phyloP scores from a whole-genome alignment of 2,113 vertebrate genomes.

The Paedocypris sp. region DNA sequence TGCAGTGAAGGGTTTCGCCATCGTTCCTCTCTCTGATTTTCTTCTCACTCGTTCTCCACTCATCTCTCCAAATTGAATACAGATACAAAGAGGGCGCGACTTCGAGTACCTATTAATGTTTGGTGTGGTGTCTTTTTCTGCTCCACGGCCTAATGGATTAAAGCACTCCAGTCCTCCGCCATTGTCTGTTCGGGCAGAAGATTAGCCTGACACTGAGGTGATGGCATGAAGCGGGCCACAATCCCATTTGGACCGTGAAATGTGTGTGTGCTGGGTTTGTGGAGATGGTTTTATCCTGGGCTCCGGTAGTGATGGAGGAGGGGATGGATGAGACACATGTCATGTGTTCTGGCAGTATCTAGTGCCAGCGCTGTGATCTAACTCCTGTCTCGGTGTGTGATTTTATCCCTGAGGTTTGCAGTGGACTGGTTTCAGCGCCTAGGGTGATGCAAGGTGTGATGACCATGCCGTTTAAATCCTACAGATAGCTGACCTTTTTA shows the following conservation, averaged over 20 bases:
- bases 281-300: conserved; percentile 30
- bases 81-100: conserved; percentile 44
- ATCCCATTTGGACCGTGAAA: conserved; percentile 59
- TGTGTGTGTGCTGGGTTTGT: conserved; percentile 20
- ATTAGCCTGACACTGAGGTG: conserved; percentile 55
- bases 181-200: conserved; percentile 55
- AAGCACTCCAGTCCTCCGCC: conserved; percentile 47
- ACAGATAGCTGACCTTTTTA: background rate
- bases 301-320: conserved; percentile 15
- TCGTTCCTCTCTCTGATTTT: conserved; percentile 35
- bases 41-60: conserved; percentile 15
- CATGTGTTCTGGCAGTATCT: background rate
- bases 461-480: background rate
- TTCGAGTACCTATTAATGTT: conserved; percentile 33
- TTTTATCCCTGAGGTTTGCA: background rate
- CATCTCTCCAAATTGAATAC: conserved; percentile 48
- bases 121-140: conserved; percentile 31
- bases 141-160: conserved; percentile 55
- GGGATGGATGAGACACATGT: conserved; percentile 4
- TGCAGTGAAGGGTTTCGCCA: conserved; percentile 39
- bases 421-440: background rate
- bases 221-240: conserved; percentile 46
- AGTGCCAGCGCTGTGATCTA: conserved; percentile 7
- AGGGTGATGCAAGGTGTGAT: background rate
- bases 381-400: background rate